Base-by-base conservation (phyloP, 2,888 invertebrate species). In the Synergus itoensis region DNA sequence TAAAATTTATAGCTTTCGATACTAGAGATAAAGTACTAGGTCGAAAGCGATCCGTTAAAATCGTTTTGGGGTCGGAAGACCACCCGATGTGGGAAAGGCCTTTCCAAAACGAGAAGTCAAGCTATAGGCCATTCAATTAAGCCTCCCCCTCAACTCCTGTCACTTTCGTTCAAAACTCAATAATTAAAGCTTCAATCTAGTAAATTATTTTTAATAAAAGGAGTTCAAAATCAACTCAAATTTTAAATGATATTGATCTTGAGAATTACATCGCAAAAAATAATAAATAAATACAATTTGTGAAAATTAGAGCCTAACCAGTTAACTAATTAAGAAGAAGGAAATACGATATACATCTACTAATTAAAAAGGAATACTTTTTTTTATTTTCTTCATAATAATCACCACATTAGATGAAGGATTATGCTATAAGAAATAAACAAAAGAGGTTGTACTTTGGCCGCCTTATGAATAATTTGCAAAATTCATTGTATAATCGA, bases 401-500 rank as follows among this genome's bases (percentile, higher is more conserved):
- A 48, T 48, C 14, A 48, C 4, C 48, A 48, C 16, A 48, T 48
- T 4, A 0, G 48, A 48, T 48, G 48, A 4, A 48, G 16, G 16
- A 48, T 3, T 16, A 16, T 16, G 48, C 16, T 48, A n/a, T n/a
- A n/a, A 36, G 36, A 40, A 7, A 40, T 14, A 28, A 64, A 36
- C 14, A 36, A 65, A 36, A 43, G 18, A 3, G 65, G 41, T 41
- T 67, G 40, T 18, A 41, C 62, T 62, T 21, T n/a, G 40, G 8
- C 41, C 21, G 18, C 14, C 43, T 12, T 12, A 18, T 21, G 18
- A 11, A 14, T 43, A 21, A 18, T 67, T 14, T 18, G 43, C 41
- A 18, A 67, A 67, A 67, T 21, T 67, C 12, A 67, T 40, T 67
- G 67, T 21, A 67, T 67, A 43, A 67, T 67, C 67, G 21, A 67